Base-by-base conservation (phyloP, 2,888 invertebrate genomes). In the Perizoma affinitatum region DNA sequence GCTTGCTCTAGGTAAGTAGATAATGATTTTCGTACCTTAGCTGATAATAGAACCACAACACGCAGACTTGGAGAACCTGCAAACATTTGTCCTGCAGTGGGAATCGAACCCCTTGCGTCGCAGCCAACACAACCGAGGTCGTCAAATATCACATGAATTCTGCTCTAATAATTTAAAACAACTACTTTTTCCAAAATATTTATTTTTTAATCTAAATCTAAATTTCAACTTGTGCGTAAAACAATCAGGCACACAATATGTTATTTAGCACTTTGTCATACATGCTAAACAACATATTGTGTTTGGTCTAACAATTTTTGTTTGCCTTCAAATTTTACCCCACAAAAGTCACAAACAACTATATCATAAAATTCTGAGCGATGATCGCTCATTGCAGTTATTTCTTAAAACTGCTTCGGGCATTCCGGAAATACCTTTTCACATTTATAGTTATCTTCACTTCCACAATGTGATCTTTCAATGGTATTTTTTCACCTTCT, bases 261-360 rank as follows among this genome's bases (percentile, higher is more conserved):
- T 22, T 22, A 3, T 2, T 22, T 61, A 40, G 42, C 67, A 67
- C n/a, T n/a, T n/a, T n/a, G n/a, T n/a, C n/a, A 44, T 61, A 63
- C 8, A 61, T 43, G 5, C 45, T 38, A 0, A 3, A 2, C 3
- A 61, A 0, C 63, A 65, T n/a, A n/a, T n/a, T 61, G 10, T 65
- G 65, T 10, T 40, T 47, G 4, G n/a, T 5, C 0, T 33, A 34
- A 36, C 6, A 67, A 44, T 6, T 0, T 6, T 5, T 6, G 1
- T 11, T 9, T 55, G 0, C 3, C 34, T 5, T 5, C 2, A 6
- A 47, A 54, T 0, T 38, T 9, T 5, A 10, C 7, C 9, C 22
- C 34, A 44, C 63, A 63, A 9, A 60, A 47, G 11, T 51, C 57
- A 10, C 63, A 63, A 7, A 8, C 33, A n/a, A 34, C 8, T 52